phyloP scores from a whole-genome alignment of 2,797 vertebrate species.

The Rhinophrynus dorsalis region DNA sequence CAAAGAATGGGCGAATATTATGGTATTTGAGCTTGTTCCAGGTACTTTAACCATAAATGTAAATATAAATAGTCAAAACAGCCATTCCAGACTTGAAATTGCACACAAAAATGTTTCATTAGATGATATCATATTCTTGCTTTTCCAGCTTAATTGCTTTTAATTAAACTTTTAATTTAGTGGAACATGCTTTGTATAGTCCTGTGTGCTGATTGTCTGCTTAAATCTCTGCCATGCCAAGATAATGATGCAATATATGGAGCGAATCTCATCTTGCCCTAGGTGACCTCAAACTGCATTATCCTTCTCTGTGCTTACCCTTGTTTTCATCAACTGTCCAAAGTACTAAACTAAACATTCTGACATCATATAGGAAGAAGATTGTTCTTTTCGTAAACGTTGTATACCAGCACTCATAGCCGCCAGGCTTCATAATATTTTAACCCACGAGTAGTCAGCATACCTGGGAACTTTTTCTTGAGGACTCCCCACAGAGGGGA shows the following conservation, averaged over 20 bases:
- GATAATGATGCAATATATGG: slow-evolving; percentile 37
- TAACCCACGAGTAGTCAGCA: too few species aligned
- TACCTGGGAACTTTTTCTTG: too few species aligned
- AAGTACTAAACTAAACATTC: background rate
- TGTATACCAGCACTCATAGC: too few species aligned
- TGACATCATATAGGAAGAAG: background rate
- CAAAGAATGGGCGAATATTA: too few species aligned
- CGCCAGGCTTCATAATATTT: too few species aligned
- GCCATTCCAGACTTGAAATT: slow-evolving; percentile 37
- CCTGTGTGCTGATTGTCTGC: slow-evolving; percentile 34
- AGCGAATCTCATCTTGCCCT: slow-evolving; percentile 24
- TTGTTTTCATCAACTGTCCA: background rate
- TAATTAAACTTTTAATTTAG: slow-evolving; percentile 50
- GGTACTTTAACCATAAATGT: slow-evolving; percentile 20
- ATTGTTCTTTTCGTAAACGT: too few species aligned
- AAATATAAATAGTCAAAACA: slow-evolving; percentile 40
- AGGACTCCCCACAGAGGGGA: too few species aligned
- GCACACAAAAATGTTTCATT: slow-evolving; percentile 40
- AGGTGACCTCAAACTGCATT: slow-evolving; percentile 8
- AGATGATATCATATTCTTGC: slow-evolving; percentile 32
- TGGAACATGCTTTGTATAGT: slow-evolving; percentile 25
- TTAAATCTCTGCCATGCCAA: slow-evolving; percentile 14
- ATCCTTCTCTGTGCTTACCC: slow-evolving; percentile 12
- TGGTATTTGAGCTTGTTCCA: too few species aligned
- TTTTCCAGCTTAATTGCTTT: slow-evolving; percentile 39